These are phyloP conservation scores for Myiopsitta monachus DNA, from an alignment of 2,113 vertebrate genomes.

Conservation along the genomic window DNA sequence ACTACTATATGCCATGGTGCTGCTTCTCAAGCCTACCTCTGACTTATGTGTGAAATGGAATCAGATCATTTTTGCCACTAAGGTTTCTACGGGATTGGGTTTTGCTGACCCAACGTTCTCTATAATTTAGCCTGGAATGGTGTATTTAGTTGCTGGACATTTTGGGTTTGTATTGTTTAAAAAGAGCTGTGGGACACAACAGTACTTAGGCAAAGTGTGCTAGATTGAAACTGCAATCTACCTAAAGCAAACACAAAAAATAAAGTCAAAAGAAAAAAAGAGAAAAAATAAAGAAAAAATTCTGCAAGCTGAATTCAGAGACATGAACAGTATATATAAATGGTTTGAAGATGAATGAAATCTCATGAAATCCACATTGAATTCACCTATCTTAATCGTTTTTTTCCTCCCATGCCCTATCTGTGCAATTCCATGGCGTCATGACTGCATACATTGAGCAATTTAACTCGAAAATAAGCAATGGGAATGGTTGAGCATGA, in stretches of 20 bases:
- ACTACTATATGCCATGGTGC: neutral
- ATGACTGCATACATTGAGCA: slow-evolving; percentile 76
- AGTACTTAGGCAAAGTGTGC: slow-evolving; percentile 48
- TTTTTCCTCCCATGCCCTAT: slow-evolving; percentile 72
- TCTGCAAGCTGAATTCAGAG: slow-evolving; percentile 72
- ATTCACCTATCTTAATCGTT: slow-evolving; percentile 64
- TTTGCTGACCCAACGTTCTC: neutral
- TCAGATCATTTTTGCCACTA: neutral
- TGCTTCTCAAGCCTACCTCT: slow-evolving; percentile 6
- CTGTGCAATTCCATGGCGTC: slow-evolving; percentile 73
- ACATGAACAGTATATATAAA: slow-evolving; percentile 73
- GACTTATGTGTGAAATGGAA: neutral
- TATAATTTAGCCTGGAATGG: neutral
- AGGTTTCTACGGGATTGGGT: neutral
- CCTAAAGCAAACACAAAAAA: slow-evolving; percentile 48
- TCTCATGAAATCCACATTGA: slow-evolving; percentile 89
- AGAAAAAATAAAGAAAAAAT: neutral
- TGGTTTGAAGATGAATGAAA: slow-evolving; percentile 84
- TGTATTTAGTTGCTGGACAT: slow-evolving; percentile 18
- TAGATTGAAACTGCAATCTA: slow-evolving; percentile 62
- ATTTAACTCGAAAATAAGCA: slow-evolving; percentile 67
- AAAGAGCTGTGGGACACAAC: slow-evolving; percentile 37
- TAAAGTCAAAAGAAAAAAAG: neutral
- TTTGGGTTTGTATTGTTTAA: neutral
- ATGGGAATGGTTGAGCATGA: slow-evolving; percentile 65